Base-by-base conservation (phyloP, 2,888 invertebrate genomes). In the Isotomurus palustris region DNA sequence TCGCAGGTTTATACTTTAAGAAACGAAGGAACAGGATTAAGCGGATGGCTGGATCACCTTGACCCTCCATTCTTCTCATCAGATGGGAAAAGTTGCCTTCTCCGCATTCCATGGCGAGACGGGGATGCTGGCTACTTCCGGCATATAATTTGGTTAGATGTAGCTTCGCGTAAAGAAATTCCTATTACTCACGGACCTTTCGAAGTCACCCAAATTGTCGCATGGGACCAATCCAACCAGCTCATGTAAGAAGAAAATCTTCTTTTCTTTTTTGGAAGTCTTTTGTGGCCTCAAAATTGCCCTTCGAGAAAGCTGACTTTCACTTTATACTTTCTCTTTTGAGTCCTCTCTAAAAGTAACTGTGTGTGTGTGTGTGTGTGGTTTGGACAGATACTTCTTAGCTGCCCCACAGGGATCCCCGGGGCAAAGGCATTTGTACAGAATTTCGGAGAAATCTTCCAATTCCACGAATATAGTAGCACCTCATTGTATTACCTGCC, bases 341-440 rank as follows among this genome's bases (percentile, higher is more conserved):
- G n/a, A n/a, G n/a, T n/a, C n/a, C n/a, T 24, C 14, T 36, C n/a
- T 21, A 6, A 21, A 10, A 36, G 21, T 21, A n/a, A 36, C 8
- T 12, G 32, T 35, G n/a, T 27, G 29, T 47, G 14, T 36, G 14
- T 54, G 47, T 48, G 17, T 22, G 17, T 41, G 3, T 51, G 6
- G 38, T 61, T 60, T 49, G 75, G 74, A 10, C 77, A 88, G 88
- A 60, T 93, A 90, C 76, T 88, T 87, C 72, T 82, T 89, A 69
- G 90, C 88, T 35, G 87, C 88, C 5, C 85, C 85, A 2, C 85
- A 86, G 68, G 84, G 84, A 48, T 81, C 83, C 66, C 88, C 92
- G 0, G 86, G 88, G 0, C 85, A 87, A 72, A 80, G 89, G 1
- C 93, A 93, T 75, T 77, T 93, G 64, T 91, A 87, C 78, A 83